These are phyloP conservation scores for Tenualosa ilisha DNA, from an alignment of 2,797 vertebrate genomes.

Conservation along the genomic window DNA sequence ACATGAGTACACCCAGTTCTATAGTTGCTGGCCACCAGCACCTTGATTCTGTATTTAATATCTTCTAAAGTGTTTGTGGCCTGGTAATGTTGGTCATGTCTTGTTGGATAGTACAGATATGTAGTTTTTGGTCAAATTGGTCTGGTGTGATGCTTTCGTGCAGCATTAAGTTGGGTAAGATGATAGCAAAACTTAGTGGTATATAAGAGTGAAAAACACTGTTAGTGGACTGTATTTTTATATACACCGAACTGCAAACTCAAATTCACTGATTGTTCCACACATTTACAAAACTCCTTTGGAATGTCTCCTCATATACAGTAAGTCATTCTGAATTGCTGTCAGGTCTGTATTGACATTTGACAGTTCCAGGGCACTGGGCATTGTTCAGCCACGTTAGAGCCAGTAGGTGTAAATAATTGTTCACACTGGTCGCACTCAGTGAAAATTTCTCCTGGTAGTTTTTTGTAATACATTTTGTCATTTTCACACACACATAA, in stretches of 20 bases:
- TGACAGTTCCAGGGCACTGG: neutral
- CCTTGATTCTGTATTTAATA: neutral
- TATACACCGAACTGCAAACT: neutral
- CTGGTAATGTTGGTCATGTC: neutral
- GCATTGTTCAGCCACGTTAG: neutral
- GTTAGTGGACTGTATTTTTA: neutral
- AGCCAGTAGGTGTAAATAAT: slow-evolving; percentile 3
- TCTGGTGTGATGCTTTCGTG: neutral
- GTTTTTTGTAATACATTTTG: neutral
- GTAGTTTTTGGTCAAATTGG: neutral
- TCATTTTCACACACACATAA: neutral
- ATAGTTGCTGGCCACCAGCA: neutral
- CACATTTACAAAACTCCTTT: neutral
- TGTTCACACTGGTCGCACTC: slow-evolving; percentile 1
- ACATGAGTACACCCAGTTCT: neutral
- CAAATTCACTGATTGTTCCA: neutral
- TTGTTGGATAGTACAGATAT: neutral
- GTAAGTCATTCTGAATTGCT: neutral
- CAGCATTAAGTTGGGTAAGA: neutral
- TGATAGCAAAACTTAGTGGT: neutral
- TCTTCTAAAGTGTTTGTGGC: neutral
- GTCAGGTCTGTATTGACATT: neutral
- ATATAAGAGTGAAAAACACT: neutral
- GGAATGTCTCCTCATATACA: neutral
- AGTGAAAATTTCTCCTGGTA: neutral